Conservation (phyloP, 1,140 invertebrate genomes). For the Phymastichus coffea region DNA sequence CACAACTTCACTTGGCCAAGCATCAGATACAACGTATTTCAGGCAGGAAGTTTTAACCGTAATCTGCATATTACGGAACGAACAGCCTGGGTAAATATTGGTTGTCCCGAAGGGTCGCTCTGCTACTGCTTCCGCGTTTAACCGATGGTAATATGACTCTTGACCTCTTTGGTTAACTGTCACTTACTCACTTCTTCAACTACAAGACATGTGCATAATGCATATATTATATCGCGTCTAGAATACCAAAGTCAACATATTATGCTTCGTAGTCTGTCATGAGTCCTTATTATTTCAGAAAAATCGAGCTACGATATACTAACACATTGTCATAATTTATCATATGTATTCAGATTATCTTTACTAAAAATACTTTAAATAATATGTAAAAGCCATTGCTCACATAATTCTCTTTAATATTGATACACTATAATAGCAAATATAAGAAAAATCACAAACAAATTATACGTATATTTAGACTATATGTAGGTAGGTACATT, state of each 20-base stretch:
- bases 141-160: slow-evolving; percentile 14
- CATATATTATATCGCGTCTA: neutral
- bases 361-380: too few relatives aligned
- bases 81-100: slow-evolving; percentile 23
- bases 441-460: too few relatives aligned
- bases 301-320: too few relatives aligned
- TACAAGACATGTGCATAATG: neutral
- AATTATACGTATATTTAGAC: too few relatives aligned
- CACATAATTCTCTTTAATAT: too few relatives aligned
- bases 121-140: slow-evolving; percentile 12
- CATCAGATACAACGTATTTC: neutral
- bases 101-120: neutral
- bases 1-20: neutral
- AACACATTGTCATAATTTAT: too few relatives aligned
- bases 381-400: too few relatives aligned
- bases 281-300: too few relatives aligned
- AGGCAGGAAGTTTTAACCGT: neutral
- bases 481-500: too few relatives aligned
- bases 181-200: neutral
- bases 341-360: too few relatives aligned
- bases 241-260: slow-evolving; percentile 1
- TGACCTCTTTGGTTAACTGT: slow-evolving; percentile 14
- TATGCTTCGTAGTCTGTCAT: too few relatives aligned
- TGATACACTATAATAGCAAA: too few relatives aligned
- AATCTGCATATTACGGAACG: slow-evolving; percentile 26